These are phyloP conservation scores for Gymnoscopelus microlampas DNA, from an alignment of 2,797 vertebrate species.

Conservation along the genomic window DNA sequence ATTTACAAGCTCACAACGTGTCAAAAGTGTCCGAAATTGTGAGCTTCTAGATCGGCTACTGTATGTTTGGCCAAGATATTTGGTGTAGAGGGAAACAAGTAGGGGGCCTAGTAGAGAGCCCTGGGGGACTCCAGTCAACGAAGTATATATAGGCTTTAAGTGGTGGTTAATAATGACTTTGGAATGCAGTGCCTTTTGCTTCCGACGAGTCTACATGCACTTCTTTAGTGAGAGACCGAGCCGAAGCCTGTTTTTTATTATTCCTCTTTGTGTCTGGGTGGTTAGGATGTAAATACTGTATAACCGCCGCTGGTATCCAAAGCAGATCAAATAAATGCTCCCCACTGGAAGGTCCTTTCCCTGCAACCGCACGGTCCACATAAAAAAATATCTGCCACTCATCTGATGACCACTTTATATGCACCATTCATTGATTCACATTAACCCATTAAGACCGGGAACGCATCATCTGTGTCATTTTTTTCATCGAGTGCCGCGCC, in stretches of 20 bases:
- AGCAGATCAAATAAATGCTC: conserved; percentile 57
- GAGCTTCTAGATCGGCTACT: too few species aligned
- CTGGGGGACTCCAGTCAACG: too few species aligned
- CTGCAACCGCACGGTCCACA: conserved; percentile 38
- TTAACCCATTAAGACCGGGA: too few species aligned
- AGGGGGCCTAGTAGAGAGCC: too few species aligned
- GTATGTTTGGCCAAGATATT: too few species aligned
- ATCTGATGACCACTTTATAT: conserved; percentile 71
- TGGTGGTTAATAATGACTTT: too few species aligned
- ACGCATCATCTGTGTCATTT: too few species aligned
- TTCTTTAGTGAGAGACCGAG: conserved; percentile 33
- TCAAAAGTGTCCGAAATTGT: too few species aligned
- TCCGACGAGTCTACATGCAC: conserved; percentile 6
- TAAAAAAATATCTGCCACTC: conserved; percentile 61
- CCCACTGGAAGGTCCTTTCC: conserved; percentile 35
- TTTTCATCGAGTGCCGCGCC: too few species aligned
- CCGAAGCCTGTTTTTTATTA: conserved; percentile 12
- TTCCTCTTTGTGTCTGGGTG: conserved; percentile 1
- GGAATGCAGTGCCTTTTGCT: conserved; percentile 19
- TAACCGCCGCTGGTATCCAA: conserved; percentile 24
- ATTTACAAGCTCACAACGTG: too few species aligned
- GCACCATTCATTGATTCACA: conserved; percentile 74
- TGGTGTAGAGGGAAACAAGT: too few species aligned
- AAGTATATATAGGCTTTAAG: too few species aligned
- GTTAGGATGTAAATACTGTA: conserved; percentile 15